Evolutionary conservation across 1,140 invertebrate species (phyloP).

Genomic region (Aricia agestis): DNA sequence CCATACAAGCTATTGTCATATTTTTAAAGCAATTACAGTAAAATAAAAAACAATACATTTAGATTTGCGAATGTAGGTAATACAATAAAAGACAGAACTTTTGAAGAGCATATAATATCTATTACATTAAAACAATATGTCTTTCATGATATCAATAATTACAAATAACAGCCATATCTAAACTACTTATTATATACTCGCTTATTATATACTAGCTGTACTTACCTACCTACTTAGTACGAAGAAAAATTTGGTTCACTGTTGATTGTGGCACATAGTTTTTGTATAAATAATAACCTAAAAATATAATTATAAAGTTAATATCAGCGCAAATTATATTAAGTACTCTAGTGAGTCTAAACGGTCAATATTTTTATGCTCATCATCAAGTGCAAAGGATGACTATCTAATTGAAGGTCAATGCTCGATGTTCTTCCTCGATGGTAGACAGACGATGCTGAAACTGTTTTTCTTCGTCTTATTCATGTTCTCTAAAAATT

Average conservation of each 20-base stretch:
- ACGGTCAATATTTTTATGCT: no score
- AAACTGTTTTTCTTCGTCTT: not conserved
- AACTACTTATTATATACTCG: not conserved
- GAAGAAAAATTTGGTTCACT: not conserved
- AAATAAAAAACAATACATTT: no score
- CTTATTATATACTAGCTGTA: no score
- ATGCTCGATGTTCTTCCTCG: not conserved
- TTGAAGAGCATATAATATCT: constrained; percentile 13
- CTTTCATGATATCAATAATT: constrained; percentile 16
- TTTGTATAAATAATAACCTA: not conserved
- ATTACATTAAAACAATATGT: constrained; percentile 19
- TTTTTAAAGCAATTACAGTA: no score
- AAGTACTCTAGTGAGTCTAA: not conserved
- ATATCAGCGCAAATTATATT: not conserved
- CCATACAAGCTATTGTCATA: no score
- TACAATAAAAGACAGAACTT: not conserved
- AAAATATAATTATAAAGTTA: not conserved
- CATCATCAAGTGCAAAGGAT: not conserved
- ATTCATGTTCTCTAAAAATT: not conserved
- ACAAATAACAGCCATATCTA: constrained; percentile 13
- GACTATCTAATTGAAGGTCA: no score
- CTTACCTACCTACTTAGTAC: not conserved
- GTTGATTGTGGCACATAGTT: not conserved
- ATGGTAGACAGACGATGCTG: not conserved
- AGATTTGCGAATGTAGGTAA: no score